phyloP scores from a whole-genome alignment of 2,797 vertebrate species.

The Pampus argenteus region DNA sequence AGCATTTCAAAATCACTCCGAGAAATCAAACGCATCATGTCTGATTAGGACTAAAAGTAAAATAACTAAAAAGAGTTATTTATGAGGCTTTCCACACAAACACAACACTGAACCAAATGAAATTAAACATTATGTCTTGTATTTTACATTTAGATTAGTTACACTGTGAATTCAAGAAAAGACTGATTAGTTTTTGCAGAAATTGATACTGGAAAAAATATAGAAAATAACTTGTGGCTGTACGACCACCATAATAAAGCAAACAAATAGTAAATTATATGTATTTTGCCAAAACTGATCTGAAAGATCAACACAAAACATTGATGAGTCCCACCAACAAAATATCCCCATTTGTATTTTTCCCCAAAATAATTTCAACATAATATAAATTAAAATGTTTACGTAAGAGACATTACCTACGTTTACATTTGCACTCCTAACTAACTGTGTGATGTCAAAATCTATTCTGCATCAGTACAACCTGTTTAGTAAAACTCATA shows the following conservation, averaged over 20 bases:
- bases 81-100: slow-evolving; percentile 33
- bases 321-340: not conserved
- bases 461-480: not conserved
- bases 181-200: not conserved
- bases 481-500: slow-evolving; percentile 16
- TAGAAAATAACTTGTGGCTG: not conserved
- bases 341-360: not conserved
- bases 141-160: slow-evolving; percentile 14
- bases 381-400: not conserved
- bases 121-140: slow-evolving; percentile 30
- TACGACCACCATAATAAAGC: too few species aligned
- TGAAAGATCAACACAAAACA: not conserved
- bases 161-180: not conserved
- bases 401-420: too few species aligned
- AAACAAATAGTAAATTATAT: not conserved
- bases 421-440: not conserved
- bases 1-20: slow-evolving; percentile 16
- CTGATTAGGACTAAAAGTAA: slow-evolving; percentile 34
- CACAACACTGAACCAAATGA: slow-evolving; percentile 3
- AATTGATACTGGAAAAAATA: not conserved
- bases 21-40: slow-evolving; percentile 7
- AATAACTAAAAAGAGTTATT: slow-evolving; percentile 19
- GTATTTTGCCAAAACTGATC: not conserved
- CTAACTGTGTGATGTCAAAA: slow-evolving; percentile 1
- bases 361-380: not conserved